Conservation (phyloP, 2,113 vertebrate genomes). For the Thinocorus orbignyianus region DNA sequence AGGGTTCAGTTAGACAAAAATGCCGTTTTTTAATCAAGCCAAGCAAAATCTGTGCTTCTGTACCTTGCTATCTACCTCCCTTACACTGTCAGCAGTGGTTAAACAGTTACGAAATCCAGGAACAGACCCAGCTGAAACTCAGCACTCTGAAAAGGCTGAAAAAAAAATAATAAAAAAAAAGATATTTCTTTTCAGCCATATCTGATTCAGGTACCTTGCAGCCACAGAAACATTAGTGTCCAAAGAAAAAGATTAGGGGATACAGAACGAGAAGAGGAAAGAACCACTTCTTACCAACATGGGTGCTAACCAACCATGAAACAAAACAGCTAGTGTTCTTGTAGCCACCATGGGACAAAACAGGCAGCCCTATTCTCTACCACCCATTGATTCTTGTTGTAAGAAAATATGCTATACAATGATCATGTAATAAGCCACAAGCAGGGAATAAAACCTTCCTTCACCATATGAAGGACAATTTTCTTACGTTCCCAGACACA, state of each 20-base stretch:
- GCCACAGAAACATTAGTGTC: neutral
- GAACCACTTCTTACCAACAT: neutral
- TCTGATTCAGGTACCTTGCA: neutral
- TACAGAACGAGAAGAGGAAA: neutral
- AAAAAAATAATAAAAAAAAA: no score
- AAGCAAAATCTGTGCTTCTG: neutral
- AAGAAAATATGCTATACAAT: neutral
- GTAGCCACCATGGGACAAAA: neutral
- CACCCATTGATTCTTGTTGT: neutral
- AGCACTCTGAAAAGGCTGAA: neutral
- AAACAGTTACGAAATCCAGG: neutral
- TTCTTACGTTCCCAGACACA: neutral
- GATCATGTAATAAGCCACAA: neutral
- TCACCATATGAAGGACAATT: neutral
- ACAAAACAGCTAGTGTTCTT: neutral
- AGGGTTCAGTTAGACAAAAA: neutral
- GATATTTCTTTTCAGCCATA: neutral
- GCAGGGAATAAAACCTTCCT: neutral
- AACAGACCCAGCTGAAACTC: neutral
- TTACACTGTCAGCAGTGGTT: neutral
- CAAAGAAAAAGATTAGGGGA: neutral
- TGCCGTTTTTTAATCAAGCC: neutral
- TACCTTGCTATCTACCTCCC: neutral
- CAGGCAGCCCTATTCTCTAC: neutral
- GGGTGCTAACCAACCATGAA: neutral